A percentile compares a stretch with the other conserved stretches of the same genome.
These are phyloP conservation scores for Galleria mellonella DNA, from an alignment of 1,140 invertebrate genomes.

Conservation along the genomic window DNA sequence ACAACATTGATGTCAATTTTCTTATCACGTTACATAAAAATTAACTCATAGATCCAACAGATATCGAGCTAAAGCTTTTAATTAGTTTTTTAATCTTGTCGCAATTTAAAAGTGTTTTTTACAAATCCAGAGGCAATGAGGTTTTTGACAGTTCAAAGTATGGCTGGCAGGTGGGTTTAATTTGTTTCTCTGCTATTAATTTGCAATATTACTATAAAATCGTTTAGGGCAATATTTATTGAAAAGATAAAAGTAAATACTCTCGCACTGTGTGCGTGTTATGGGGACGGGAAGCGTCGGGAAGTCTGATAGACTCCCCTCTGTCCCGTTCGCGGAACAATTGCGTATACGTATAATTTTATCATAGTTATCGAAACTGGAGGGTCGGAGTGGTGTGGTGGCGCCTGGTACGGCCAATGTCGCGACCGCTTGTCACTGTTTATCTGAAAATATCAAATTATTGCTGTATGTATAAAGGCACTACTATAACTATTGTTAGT, in stretches of 20 bases:
- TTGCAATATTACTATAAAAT: neutral
- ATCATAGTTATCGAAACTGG: constrained; percentile 33
- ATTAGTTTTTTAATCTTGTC: constrained; percentile 2
- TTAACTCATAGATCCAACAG: neutral
- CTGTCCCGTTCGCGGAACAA: constrained; percentile 11
- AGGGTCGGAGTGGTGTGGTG: constrained; percentile 29
- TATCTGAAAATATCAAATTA: constrained; percentile 5
- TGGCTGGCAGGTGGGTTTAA: constrained; percentile 59
- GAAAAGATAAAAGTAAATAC: constrained; percentile 1
- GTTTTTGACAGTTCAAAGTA: constrained; percentile 58
- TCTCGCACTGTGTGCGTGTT: constrained; percentile 9
- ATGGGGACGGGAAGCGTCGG: constrained; percentile 12
- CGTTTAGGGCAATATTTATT: neutral
- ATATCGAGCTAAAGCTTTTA: neutral
- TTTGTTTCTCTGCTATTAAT: constrained; percentile 11
- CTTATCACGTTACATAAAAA: constrained; percentile 54
- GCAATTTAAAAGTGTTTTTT: constrained; percentile 9
- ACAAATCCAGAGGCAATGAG: constrained; percentile 15
- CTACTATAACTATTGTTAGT: no score
- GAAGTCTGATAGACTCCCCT: constrained; percentile 15
- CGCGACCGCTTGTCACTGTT: constrained; percentile 17
- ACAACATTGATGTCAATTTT: constrained; percentile 55
- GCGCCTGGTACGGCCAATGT: constrained; percentile 37
- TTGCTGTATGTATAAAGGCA: no score
- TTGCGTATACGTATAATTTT: constrained; percentile 38